Percentiles rank a stretch among this genome's conserved stretches.
These are phyloP conservation scores for Drosophila austrosaltans DNA, from an alignment of 2,888 invertebrate genomes.

Conservation along the genomic window DNA sequence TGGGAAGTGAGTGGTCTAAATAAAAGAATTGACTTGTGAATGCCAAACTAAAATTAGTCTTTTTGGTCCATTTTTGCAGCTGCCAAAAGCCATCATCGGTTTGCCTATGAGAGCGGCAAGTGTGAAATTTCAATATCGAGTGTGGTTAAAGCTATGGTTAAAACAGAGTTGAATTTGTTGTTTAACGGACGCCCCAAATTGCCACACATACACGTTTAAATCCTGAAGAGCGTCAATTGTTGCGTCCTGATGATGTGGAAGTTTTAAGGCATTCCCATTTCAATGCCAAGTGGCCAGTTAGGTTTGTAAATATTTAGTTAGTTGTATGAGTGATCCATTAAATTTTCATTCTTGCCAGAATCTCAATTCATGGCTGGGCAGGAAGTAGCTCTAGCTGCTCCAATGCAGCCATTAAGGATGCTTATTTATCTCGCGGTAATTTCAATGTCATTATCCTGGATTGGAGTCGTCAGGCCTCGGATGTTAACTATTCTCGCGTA, in stretches of 20 bases:
- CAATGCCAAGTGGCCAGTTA: constrained; percentile 78
- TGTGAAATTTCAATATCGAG: constrained; percentile 70
- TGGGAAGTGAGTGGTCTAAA: constrained; percentile 44
- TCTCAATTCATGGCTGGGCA: constrained; percentile 80
- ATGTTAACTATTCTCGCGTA: constrained; percentile 73
- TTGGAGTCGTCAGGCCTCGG: constrained; percentile 77
- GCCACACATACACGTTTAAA: constrained; percentile 72
- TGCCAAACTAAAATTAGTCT: not conserved
- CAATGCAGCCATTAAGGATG: constrained; percentile 80
- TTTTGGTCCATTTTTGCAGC: not conserved
- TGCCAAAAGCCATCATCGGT: constrained; percentile 27
- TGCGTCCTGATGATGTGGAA: constrained; percentile 63
- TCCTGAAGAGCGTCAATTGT: constrained; percentile 61
- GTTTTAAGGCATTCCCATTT: constrained; percentile 68
- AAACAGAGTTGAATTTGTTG: constrained; percentile 58
- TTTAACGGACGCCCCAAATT: constrained; percentile 29
- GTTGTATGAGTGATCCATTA: not conserved
- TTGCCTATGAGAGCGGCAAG: constrained; percentile 73
- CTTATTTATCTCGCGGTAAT: constrained; percentile 73
- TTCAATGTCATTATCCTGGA: constrained; percentile 81
- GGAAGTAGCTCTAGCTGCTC: constrained; percentile 73
- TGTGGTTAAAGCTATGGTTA: constrained; percentile 65
- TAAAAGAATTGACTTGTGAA: constrained; percentile 10
- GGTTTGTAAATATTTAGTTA: constrained; percentile 49
- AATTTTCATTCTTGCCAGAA: constrained; percentile 40